A percentile compares a stretch with the other conserved stretches of the same genome.
Conservation (phyloP, 2,797 vertebrate genomes). For the Rhabdomys pumilio region DNA sequence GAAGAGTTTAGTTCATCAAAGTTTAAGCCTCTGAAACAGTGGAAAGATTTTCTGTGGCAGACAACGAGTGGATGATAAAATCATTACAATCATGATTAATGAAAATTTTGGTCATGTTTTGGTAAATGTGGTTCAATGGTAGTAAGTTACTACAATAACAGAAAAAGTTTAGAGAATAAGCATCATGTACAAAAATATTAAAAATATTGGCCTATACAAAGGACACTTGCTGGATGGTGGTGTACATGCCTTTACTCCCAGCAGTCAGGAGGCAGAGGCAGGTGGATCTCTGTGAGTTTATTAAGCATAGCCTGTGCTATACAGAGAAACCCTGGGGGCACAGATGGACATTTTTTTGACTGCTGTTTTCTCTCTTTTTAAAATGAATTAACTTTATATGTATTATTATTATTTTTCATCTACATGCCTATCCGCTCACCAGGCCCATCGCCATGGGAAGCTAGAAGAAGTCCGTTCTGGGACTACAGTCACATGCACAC, state of each 20-base stretch:
- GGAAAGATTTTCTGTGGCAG: slow-evolving; percentile 38
- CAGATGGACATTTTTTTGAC: too few species aligned
- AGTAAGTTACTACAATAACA: slow-evolving; percentile 25
- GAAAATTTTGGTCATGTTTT: slow-evolving; percentile 46
- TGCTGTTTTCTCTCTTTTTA: neutral
- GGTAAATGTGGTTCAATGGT: slow-evolving; percentile 27
- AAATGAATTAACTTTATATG: neutral
- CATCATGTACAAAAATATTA: neutral
- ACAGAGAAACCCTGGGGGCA: neutral
- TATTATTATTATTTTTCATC: neutral
- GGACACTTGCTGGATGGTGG: neutral
- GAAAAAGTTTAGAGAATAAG: slow-evolving; percentile 8
- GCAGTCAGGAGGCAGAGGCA: neutral
- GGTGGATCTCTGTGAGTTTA: neutral
- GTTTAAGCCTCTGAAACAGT: slow-evolving; percentile 17
- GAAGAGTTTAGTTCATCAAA: slow-evolving; percentile 18
- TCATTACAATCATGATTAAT: slow-evolving; percentile 22
- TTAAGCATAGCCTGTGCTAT: neutral
- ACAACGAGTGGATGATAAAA: neutral
- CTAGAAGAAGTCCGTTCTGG: neutral
- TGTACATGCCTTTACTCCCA: neutral
- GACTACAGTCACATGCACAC: neutral
- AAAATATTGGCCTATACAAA: neutral
- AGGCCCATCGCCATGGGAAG: too few species aligned
- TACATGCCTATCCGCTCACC: neutral